Conservation (phyloP, 92 coral and sea anemone genomes). For the Heliopora coerulea region DNA sequence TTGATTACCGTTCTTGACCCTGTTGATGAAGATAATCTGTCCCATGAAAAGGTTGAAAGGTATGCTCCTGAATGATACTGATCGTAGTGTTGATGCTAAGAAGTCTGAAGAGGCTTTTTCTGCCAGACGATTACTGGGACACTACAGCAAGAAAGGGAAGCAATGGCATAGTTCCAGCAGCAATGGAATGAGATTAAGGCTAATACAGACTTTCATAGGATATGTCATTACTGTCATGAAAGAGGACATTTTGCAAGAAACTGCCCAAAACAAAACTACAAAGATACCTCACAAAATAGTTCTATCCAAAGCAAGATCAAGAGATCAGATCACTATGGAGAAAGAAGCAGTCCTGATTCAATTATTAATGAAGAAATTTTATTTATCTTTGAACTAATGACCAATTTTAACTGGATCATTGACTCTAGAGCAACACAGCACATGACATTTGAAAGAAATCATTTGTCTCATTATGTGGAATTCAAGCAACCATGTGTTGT, state of each 20-base stretch:
- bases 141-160: neutral
- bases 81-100: constrained; percentile 6
- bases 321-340: no score
- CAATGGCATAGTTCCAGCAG: no score
- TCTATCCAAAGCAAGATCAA: no score
- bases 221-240: constrained; percentile 6
- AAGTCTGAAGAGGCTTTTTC: constrained; percentile 20
- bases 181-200: no score
- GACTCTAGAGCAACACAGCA: constrained; percentile 7
- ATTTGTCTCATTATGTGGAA: constrained; percentile 2
- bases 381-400: neutral
- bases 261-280: neutral
- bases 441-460: no score
- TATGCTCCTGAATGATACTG: constrained; percentile 25
- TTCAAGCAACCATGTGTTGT: constrained; percentile 2
- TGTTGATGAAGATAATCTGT: constrained; percentile 47
- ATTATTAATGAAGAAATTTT: neutral
- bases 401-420: neutral
- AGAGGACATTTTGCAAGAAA: constrained; percentile 7
- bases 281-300: neutral
- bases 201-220: neutral
- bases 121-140: neutral
- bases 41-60: constrained; percentile 18
- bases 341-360: no score
- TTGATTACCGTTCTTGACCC: constrained; percentile 40